Base-by-base conservation (phyloP, 2,113 vertebrate species). In the Todiramphus saurophagus region DNA sequence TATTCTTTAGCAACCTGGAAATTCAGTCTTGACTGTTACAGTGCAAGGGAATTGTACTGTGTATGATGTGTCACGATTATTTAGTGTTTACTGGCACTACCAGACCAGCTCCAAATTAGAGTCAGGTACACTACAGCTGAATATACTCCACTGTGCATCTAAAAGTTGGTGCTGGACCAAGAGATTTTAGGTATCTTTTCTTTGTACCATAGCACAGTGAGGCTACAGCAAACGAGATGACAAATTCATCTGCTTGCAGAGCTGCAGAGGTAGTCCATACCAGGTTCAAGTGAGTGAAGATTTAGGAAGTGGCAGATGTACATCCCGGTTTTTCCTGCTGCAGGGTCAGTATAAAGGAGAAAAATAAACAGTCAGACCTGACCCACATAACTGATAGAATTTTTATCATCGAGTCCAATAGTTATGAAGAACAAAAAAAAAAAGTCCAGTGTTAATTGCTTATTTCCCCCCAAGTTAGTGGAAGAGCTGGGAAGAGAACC, bases 331-430 rank as follows among this genome's bases (percentile, higher is more conserved):
- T 83, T 89, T 78, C n/a, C 41, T 63, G 12, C n/a, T 56, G 27
- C 51, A 68, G 89, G 21, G 17, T 72, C 35, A 60, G 48, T 7
- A 12, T n/a, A 68, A 81, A 84, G 9, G 33, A 92, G 28, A 83
- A 83, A 89, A 94, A 78, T 6, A 73, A 70, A 33, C 1, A 1
- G 23, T 66, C 9, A 2, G 43, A 86, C 25, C 23, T 41, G 35
- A 70, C 5, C 19, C 15, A 74, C 0, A 0, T 5, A 80, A 67
- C 25, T 3, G 2, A 37, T 48, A 11, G 8, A n/a, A 15, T 23
- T 67, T 72, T 66, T 39, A 81, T 63, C 19, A 55, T 0, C 3
- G 2, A 23, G 20, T 27, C 25, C 11, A 60, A 30, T 1, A 63
- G 17, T 21, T 50, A 39, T 2, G 11, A 90, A 83, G 31, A 10